A percentile compares a stretch with the other conserved stretches of the same genome.
Conservation (phyloP, 2,113 vertebrate genomes). For the Carollia perspicillata region DNA sequence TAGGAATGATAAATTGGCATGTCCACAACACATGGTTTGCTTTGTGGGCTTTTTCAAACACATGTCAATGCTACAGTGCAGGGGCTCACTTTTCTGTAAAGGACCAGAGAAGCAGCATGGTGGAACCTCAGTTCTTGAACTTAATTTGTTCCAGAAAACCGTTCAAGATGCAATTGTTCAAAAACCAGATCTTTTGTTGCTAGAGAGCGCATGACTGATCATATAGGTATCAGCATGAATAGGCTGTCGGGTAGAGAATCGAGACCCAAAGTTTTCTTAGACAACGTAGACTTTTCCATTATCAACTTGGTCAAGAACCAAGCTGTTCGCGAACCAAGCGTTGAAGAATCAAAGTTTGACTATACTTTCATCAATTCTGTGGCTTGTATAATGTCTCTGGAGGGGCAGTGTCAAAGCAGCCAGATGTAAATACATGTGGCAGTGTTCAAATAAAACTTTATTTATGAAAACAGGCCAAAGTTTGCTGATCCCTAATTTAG, state of each 20-base stretch:
- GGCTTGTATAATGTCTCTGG: not conserved
- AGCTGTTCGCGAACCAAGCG: too few relatives aligned
- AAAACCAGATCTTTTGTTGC: too few relatives aligned
- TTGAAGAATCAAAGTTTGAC: too few relatives aligned
- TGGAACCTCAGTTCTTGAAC: too few relatives aligned
- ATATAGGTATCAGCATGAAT: too few relatives aligned
- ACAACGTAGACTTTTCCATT: too few relatives aligned
- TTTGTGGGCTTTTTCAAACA: not conserved
- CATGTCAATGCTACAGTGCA: not conserved
- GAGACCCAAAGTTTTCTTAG: too few relatives aligned
- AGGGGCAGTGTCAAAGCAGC: not conserved
- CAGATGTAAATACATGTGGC: not conserved
- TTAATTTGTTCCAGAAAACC: too few relatives aligned
- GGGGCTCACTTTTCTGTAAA: not conserved
- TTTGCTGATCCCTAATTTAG: not conserved
- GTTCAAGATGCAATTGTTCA: too few relatives aligned
- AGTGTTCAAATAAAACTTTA: not conserved
- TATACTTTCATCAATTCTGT: conserved; percentile 3
- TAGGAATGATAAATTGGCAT: not conserved
- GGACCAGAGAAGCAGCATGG: not conserved
- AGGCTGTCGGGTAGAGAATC: too few relatives aligned
- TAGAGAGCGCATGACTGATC: too few relatives aligned
- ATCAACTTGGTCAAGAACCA: too few relatives aligned
- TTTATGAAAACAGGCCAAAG: not conserved
- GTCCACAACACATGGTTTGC: not conserved